These are phyloP conservation scores for Philopotamus ludificatus DNA, from an alignment of 1,140 invertebrate genomes.

Conservation along the genomic window DNA sequence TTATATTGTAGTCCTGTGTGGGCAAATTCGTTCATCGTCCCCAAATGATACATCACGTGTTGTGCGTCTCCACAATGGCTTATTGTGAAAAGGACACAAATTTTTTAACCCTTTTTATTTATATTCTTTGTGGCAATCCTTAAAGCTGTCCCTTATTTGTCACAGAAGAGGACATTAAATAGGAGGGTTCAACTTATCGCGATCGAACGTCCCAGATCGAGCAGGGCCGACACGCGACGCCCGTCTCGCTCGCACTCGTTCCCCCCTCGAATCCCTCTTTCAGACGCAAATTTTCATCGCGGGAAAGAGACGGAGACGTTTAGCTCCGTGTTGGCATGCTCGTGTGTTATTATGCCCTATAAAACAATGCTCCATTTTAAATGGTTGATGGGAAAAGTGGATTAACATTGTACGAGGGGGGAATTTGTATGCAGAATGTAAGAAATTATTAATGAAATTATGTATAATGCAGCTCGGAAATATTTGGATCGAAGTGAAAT, in stretches of 20 bases:
- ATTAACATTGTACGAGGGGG: not conserved
- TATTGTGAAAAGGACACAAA: too few relatives aligned
- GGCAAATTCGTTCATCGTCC: too few relatives aligned
- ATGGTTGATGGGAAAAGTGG: not conserved
- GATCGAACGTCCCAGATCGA: conserved; percentile 15
- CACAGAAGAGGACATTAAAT: conserved; percentile 29
- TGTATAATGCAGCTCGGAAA: too few relatives aligned
- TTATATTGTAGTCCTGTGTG: too few relatives aligned
- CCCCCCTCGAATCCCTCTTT: not conserved
- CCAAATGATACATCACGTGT: too few relatives aligned
- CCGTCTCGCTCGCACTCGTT: conserved; percentile 6
- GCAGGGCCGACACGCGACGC: not conserved
- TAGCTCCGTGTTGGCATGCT: not conserved
- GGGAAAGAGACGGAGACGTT: conserved; percentile 5
- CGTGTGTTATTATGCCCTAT: conserved; percentile 12
- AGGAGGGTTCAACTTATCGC: conserved; percentile 31
- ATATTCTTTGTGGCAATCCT: conserved; percentile 12
- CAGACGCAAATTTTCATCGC: not conserved
- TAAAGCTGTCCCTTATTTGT: conserved; percentile 30
- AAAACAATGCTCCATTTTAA: conserved; percentile 1
- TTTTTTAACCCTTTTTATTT: too few relatives aligned
- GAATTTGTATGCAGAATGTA: not conserved
- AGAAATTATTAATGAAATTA: too few relatives aligned
- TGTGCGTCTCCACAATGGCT: too few relatives aligned
- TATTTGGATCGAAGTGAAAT: too few relatives aligned